phyloP scores from a whole-genome alignment of 2,888 invertebrate genomes.

The Podabrus alpinus region DNA sequence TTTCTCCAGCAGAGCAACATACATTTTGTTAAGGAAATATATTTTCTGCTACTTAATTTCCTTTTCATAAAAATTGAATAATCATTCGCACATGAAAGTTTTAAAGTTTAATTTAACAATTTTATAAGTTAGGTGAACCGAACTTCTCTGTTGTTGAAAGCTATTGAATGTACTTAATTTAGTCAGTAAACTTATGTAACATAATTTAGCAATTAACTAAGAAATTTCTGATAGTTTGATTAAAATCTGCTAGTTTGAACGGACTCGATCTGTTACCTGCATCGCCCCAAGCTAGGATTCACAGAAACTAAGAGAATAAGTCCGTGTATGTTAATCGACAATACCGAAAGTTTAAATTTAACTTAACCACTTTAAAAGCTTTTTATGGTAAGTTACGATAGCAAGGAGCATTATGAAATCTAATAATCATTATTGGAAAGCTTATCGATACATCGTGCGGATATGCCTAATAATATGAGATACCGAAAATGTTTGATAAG shows the following conservation, averaged over 20 bases:
- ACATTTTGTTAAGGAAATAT: background rate
- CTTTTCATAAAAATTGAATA: background rate
- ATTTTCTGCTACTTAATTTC: background rate
- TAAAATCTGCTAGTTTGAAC: constrained; percentile 31
- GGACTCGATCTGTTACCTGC: constrained; percentile 29
- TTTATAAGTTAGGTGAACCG: constrained; percentile 2
- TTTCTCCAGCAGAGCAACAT: constrained; percentile 6
- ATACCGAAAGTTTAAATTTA: background rate
- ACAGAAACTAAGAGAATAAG: constrained; percentile 26
- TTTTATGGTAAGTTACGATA: background rate
- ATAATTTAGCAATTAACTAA: constrained; percentile 37
- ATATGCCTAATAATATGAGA: constrained; percentile 9
- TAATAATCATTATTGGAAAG: background rate
- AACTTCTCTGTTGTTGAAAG: constrained; percentile 29
- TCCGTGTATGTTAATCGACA: background rate
- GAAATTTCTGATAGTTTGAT: constrained; percentile 33
- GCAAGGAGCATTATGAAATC: no score
- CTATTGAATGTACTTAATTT: constrained; percentile 32
- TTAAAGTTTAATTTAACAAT: background rate
- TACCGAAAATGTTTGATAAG: constrained; percentile 26
- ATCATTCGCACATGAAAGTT: background rate
- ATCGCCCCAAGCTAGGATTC: constrained; percentile 28
- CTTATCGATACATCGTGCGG: background rate
- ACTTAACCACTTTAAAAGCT: background rate
- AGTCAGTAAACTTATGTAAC: constrained; percentile 36